Base-by-base conservation (phyloP, 2,113 vertebrate species). In the Pseudorasbora parva region DNA sequence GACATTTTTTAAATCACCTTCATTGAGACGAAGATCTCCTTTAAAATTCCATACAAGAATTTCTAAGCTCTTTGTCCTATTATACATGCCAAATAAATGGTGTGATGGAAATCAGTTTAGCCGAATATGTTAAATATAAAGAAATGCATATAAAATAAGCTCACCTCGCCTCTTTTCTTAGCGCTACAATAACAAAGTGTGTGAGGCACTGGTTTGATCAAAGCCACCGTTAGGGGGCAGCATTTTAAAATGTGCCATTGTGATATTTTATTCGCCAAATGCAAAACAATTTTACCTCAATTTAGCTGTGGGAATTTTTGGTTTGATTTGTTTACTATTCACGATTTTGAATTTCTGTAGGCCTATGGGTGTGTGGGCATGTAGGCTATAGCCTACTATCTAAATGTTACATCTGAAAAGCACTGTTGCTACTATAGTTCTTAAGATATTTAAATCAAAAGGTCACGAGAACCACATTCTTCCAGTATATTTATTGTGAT, bases 11-110 rank as follows among this genome's bases (percentile, higher is more conserved):
- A 15, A 30, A 62, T 5, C 59, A 91, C 3, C 56, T 23, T 96
- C 92, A 95, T 96, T 86, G 95, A 95, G 81, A 90, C 92, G 72
- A 95, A 94, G 88, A 93, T 97, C 86, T 96, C 95, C 64, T 94
- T 93, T 81, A 89, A 12, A 60, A 25, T 12, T 60, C 23, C 23
- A 25, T 60, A 23, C 57, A 25, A 60, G 1, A 15, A 64, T 2
- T 7, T 6, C 1, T 30, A 12, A 27, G 25, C 5, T 49, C 47
- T 49, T 5, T 15, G 47, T 49, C 30, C 30, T 30, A n/a, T n/a
- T n/a, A 4, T 4, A 12, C 3, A 49, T 14, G 14, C 14, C 12
- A 25, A 62, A 12, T 5, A 27, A 62, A 27, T 62, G n/a, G 23
- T 27, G 27, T 27, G 59, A 0, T 27, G 12, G 59, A 27, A 27